These are phyloP conservation scores for Acrobasis consociella DNA, from an alignment of 2,888 invertebrate genomes.

Conservation along the genomic window DNA sequence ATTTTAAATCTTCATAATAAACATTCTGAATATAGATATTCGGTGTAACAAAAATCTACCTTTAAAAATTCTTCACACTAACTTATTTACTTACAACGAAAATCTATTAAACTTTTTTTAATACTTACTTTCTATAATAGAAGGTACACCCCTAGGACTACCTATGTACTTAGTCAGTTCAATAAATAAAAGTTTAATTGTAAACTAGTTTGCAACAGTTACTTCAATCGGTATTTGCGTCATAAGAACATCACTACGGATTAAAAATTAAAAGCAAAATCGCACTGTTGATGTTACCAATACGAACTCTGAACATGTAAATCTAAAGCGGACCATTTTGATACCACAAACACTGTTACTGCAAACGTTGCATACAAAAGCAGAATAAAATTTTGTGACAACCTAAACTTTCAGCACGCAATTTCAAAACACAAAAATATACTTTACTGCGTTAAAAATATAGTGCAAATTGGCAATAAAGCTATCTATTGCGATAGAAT, in stretches of 20 bases:
- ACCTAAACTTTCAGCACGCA: conserved; percentile 1
- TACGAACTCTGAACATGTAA: conserved; percentile 28
- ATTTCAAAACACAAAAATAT: conserved; percentile 6
- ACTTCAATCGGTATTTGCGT: neutral
- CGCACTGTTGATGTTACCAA: conserved; percentile 17
- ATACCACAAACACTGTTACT: conserved; percentile 30
- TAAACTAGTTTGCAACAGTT: neutral
- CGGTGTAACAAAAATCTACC: no score
- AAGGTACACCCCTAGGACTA: no score
- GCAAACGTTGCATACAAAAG: conserved; percentile 34
- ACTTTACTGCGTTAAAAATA: neutral
- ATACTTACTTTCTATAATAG: no score
- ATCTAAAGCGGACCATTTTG: conserved; percentile 27
- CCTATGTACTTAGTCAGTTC: no score
- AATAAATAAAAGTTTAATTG: no score
- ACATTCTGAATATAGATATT: no score
- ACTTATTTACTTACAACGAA: no score
- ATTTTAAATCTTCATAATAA: no score
- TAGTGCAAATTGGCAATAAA: conserved; percentile 1
- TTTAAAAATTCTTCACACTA: no score
- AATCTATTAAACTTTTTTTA: no score
- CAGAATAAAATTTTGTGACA: conserved; percentile 30
- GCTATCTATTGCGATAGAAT: conserved; percentile 15
- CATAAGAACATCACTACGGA: neutral
- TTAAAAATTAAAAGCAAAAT: neutral